Conservation (phyloP, 2,113 vertebrate species). For the Xyrauchen texanus region DNA sequence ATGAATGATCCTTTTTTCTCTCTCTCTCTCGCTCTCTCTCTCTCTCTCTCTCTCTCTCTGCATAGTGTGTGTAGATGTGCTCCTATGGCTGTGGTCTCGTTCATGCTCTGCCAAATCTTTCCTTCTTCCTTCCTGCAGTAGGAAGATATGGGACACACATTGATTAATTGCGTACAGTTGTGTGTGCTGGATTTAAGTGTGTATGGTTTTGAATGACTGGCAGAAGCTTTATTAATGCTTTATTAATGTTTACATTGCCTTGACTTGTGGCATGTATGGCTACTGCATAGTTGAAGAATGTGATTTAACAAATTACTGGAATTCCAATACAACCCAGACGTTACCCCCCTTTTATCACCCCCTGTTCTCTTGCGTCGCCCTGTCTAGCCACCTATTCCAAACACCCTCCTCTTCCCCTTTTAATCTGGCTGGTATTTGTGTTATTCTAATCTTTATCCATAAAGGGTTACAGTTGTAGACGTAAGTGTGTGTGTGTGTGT, state of each 20-base stretch:
- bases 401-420: neutral
- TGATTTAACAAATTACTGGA: too few relatives aligned
- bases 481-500: neutral
- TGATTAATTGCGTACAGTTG: conserved; percentile 18
- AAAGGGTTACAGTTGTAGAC: conserved; percentile 5
- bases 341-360: neutral
- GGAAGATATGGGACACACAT: conserved; percentile 38
- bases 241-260: conserved; percentile 38
- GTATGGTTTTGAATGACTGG: conserved; percentile 23
- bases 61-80: conserved; percentile 22
- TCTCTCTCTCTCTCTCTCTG: neutral
- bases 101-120: conserved; percentile 54
- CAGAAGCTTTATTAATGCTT: conserved; percentile 20
- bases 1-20: neutral
- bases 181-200: conserved; percentile 24
- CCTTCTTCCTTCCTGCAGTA: conserved; percentile 39
- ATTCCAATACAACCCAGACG: neutral
- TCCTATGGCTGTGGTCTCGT: conserved; percentile 42
- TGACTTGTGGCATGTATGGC: neutral
- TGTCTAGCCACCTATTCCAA: conserved; percentile 1
- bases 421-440: conserved; percentile 41
- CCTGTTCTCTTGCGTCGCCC: neutral
- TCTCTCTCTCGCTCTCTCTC: neutral
- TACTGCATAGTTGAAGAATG: neutral
- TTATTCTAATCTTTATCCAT: conserved; percentile 40